Evolutionary conservation across 2,113 vertebrate species (phyloP), one percentile per base, ranked within the genome.

Genomic region (Mesitornis unicolor): DNA sequence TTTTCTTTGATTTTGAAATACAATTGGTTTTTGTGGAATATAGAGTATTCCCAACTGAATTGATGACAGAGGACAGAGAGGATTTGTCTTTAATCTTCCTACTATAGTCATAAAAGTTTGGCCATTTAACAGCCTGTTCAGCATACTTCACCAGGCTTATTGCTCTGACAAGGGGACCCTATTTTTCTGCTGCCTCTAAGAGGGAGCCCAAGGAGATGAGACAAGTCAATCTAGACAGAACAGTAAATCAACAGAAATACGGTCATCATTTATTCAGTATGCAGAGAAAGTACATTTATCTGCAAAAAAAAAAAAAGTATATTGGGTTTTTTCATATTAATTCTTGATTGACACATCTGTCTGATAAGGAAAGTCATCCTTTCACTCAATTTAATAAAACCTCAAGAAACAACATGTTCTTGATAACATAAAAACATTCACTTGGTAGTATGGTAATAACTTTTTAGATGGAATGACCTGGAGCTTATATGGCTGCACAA

Each of bases 331-430:
- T 87, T 77, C 24, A 16, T 87, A 75, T 82, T 90, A 84, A 61
- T 87, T 89, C 59, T 65, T 83, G 70, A 79, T 73, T 83, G 78
- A 93, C 65, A 10, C 4, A 3, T 76, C 77, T 38, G 47, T 64
- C 50, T 93, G 81, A 50, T 91, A 68, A 89, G 42, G 31, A 56
- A 93, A 94, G 65, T 61, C 51, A 83, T 93, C 63, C 50, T 93
- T 96, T 87, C 70, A 68, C 14, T 94, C 63, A 50, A 11, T 91
- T 94, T 94, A 93, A 83, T 96, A 89, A 94, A 95, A 89, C 35
- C 59, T 61, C 57, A 71, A 95, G 84, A 91, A 93, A 77, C 57
- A 93, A 54, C 70, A 69, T 80, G 50, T 85, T 94, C 84, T 91
- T 0, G 0, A 87, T 93, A 94, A 82, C 50, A 28, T 90, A 59